Conservation (phyloP, 2,888 invertebrate species). For the Melinopterus prodromus region DNA sequence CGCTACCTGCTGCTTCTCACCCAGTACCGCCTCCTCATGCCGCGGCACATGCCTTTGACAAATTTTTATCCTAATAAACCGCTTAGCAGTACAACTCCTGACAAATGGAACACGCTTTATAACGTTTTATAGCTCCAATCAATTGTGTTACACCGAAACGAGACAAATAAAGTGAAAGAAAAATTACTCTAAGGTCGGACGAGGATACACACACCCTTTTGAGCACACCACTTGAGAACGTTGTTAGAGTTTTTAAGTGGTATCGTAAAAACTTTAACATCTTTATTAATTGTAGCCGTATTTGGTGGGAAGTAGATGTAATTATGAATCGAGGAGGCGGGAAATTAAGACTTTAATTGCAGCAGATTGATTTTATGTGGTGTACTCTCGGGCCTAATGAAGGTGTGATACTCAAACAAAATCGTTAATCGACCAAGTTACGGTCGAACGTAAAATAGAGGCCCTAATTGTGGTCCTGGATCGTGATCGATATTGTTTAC, state of each 20-base stretch:
- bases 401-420: neutral
- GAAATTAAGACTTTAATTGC: neutral
- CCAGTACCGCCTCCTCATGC: neutral
- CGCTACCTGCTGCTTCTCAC: neutral
- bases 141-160: neutral
- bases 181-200: neutral
- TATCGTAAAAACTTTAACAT: neutral
- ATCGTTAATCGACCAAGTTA: neutral
- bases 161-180: constrained; percentile 4
- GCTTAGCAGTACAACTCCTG: neutral
- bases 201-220: neutral
- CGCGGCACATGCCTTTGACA: neutral
- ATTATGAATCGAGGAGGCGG: neutral
- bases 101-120: neutral
- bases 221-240: neutral
- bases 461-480: neutral
- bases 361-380: neutral
- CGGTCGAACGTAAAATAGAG: neutral
- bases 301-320: neutral
- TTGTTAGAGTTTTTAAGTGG: neutral
- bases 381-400: neutral
- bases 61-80: neutral
- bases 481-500: neutral
- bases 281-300: neutral
- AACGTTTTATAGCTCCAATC: neutral